Conservation (phyloP, 1,140 invertebrate species). For the Cylas formicarius region DNA sequence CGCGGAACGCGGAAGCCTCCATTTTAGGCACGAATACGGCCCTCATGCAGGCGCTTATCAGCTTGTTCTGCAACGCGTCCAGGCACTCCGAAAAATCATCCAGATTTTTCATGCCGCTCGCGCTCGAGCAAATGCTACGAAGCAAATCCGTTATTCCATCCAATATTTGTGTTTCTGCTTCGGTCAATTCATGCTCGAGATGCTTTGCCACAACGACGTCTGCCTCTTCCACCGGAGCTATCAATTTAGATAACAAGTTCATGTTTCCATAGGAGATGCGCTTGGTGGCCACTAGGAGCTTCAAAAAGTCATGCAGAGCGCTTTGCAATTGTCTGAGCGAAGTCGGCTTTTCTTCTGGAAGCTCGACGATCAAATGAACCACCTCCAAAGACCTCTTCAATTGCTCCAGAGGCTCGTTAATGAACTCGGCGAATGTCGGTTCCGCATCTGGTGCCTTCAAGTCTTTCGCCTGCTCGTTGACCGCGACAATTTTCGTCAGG, state of each 20-base stretch:
- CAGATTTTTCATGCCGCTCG: constrained; percentile 8
- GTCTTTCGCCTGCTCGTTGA: constrained; percentile 21
- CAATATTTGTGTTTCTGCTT: constrained; percentile 30
- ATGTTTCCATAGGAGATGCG: constrained; percentile 29
- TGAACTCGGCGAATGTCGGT: constrained; percentile 15
- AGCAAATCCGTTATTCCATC: constrained; percentile 28
- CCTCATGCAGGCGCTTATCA: constrained; percentile 35
- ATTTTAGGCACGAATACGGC: constrained; percentile 24
- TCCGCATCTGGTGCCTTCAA: constrained; percentile 12
- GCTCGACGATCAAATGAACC: constrained; percentile 26
- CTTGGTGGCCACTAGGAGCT: constrained; percentile 29
- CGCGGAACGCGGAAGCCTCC: constrained; percentile 32
- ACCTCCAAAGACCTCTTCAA: constrained; percentile 29
- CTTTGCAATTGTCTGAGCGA: constrained; percentile 24
- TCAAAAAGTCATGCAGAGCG: constrained; percentile 21
- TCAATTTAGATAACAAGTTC: constrained; percentile 28
- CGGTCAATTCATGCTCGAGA: constrained; percentile 22
- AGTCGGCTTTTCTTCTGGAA: constrained; percentile 24
- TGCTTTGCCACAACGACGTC: constrained; percentile 25
- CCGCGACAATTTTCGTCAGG: constrained; percentile 16
- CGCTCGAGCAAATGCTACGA: constrained; percentile 13
- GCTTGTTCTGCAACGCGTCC: constrained; percentile 30
- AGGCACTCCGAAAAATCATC: constrained; percentile 29
- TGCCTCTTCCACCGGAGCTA: constrained; percentile 27
- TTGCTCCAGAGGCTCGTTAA: constrained; percentile 23